phyloP scores from a whole-genome alignment of 2,888 invertebrate genomes.

The Macaria liturata region DNA sequence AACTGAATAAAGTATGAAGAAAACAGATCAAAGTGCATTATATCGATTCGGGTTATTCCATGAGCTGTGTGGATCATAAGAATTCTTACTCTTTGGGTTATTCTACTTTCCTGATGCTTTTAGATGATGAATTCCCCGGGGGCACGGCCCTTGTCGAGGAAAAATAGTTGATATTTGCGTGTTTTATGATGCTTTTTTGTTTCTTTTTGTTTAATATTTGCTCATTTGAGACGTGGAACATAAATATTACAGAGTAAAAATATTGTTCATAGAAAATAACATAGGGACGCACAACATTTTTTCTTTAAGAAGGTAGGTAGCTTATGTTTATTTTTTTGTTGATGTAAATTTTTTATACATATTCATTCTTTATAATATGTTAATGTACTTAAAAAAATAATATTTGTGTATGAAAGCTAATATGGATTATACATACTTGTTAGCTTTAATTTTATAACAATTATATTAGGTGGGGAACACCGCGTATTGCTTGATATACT shows the following conservation, averaged over 20 bases:
- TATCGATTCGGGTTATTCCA: slow-evolving; percentile 1
- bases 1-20: slow-evolving; percentile 11
- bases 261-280: neutral
- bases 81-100: slow-evolving; percentile 1
- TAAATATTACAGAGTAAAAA: neutral
- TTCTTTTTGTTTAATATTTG: too few species aligned
- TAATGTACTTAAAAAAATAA: too few species aligned
- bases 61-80: slow-evolving; percentile 1
- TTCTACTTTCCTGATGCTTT: slow-evolving; percentile 6
- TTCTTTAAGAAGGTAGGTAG: too few species aligned
- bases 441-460: too few species aligned
- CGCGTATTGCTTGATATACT: neutral
- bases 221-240: neutral
- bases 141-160: neutral
- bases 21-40: slow-evolving; percentile 6
- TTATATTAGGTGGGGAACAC: neutral
- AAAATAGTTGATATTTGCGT: neutral
- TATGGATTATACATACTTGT: neutral
- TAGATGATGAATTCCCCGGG: slow-evolving; percentile 8
- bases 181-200: neutral
- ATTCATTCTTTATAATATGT: neutral
- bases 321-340: neutral
- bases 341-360: neutral
- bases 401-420: neutral
- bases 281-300: too few species aligned